Evolutionary conservation across 1,140 invertebrate species (phyloP), one percentile per base, ranked within the genome.

Genomic region (Orchesella cincta): DNA sequence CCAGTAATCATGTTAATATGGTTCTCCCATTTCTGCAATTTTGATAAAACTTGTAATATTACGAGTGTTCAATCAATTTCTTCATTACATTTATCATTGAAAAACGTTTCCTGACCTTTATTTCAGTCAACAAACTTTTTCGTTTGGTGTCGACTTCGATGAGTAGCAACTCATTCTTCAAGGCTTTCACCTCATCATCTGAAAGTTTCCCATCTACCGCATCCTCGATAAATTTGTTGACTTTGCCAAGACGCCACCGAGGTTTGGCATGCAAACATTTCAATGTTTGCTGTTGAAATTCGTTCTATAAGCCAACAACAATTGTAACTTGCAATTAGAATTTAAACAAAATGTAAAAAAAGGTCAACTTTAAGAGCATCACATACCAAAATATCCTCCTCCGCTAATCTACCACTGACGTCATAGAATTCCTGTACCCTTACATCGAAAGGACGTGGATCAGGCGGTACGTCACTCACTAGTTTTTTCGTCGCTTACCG

Each of bases 11-110:
- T 28, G 78, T 89, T 89, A 20, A 89, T 84, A 26, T 86, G 76
- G 16, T 79, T 77, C 80, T 89, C 86, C 88, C 88, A 89, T 5
- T 83, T 82, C 79, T 82, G 52, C n/a, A n/a, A n/a, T n/a, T n/a
- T n/a, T n/a, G n/a, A n/a, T n/a, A n/a, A 34, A 76, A 74, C 75
- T 18, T n/a, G 5, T 5, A 73, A 36, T 3, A 74, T 18, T 16
- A 12, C n/a, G n/a, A n/a, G n/a, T n/a, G n/a, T n/a, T 36, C 23
- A 39, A 23, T 46, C 23, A 73, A n/a, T 26, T 18, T 73, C 14
- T 8, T 3, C n/a, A 14, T 87, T 84, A 33, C 88, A 76, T 20
- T 84, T 5, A 3, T 31, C 29, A 29, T 12, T 31, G 8, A 31
- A 12, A 67, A 31, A 23, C 3, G 3, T 57, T 57, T 5, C 8